A percentile compares a stretch with the other conserved stretches of the same genome.
phyloP scores from a whole-genome alignment of 2,797 vertebrate genomes.

The Manis pentadactyla region DNA sequence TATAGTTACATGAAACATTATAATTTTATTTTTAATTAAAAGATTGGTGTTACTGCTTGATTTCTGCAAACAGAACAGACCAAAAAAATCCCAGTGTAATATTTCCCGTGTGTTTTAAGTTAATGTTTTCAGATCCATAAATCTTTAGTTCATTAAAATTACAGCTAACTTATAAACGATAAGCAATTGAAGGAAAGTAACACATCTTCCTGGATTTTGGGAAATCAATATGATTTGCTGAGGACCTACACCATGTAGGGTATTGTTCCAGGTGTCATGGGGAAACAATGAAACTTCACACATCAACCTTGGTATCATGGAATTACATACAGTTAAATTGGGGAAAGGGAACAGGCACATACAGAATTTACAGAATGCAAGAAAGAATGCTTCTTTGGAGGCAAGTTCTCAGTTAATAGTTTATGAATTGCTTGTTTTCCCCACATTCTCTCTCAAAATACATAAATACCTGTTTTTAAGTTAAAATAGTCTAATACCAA shows the following conservation, averaged over 20 bases:
- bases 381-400: not conserved
- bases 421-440: not conserved
- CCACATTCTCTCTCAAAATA: slow-evolving; percentile 30
- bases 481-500: slow-evolving; percentile 36
- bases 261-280: not conserved
- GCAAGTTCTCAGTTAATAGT: not conserved
- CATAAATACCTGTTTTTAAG: not conserved
- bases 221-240: not conserved
- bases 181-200: not conserved
- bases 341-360: not conserved
- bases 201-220: not conserved
- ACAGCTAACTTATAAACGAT: not conserved
- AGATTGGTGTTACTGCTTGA: not conserved
- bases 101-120: not conserved
- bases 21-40: not conserved
- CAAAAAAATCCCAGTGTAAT: not conserved
- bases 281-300: not conserved
- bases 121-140: slow-evolving; percentile 25
- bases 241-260: not conserved
- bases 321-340: not conserved
- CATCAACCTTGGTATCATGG: not conserved
- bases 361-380: not conserved
- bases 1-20: not conserved
- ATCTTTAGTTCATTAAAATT: not conserved
- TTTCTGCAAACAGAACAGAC: not conserved